Evolutionary conservation across 1,140 invertebrate genomes (phyloP).

Genomic region (Ephestia elutella): DNA sequence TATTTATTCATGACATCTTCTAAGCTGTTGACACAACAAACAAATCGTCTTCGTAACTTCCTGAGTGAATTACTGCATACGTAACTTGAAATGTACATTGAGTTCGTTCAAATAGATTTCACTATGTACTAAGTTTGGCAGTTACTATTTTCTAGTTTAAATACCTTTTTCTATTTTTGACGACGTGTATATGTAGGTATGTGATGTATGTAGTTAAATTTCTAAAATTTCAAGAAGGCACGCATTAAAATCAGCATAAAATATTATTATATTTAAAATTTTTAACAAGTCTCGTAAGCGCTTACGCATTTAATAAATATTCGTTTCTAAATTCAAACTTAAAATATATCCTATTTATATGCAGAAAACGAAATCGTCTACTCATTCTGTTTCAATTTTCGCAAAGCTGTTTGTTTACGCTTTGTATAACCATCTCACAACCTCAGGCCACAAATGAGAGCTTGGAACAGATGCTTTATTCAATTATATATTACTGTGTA

Average conservation of each 20-base stretch:
- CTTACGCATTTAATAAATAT: too few relatives aligned
- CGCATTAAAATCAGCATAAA: too few relatives aligned
- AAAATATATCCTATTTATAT: not conserved
- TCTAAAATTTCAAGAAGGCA: too few relatives aligned
- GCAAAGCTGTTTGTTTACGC: slow-evolving; percentile 3
- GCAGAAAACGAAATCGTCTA: not conserved
- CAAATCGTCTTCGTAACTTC: not conserved
- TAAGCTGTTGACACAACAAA: not conserved
- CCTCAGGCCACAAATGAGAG: not conserved
- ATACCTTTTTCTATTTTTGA: too few relatives aligned
- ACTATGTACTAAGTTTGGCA: not conserved
- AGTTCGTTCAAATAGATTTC: not conserved
- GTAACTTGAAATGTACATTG: not conserved
- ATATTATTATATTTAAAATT: too few relatives aligned
- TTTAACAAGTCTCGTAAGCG: too few relatives aligned
- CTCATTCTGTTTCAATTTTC: not conserved
- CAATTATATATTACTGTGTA: not conserved
- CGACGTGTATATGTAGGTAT: too few relatives aligned
- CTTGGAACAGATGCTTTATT: not conserved
- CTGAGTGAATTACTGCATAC: not conserved
- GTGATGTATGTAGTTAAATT: too few relatives aligned
- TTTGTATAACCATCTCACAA: slow-evolving; percentile 2
- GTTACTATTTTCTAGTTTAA: not conserved
- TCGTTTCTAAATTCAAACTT: not conserved
- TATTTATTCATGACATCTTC: not conserved